Percentiles rank a stretch among this genome's conserved stretches.
Evolutionary conservation across 2,113 vertebrate genomes (phyloP).

Genomic region (Connochaetes taurinus): DNA sequence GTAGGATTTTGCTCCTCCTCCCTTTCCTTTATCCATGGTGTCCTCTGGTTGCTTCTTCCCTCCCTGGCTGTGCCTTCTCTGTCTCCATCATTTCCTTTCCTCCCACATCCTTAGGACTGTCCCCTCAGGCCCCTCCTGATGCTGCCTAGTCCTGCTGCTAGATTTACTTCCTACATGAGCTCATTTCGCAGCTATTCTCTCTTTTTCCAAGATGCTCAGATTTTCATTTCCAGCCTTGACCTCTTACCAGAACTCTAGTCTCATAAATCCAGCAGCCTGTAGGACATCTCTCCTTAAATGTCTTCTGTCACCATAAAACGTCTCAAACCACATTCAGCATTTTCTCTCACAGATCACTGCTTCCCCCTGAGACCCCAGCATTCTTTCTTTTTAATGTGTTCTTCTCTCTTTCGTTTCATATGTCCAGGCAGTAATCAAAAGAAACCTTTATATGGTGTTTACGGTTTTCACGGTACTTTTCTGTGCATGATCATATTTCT

Average conservation of each 20-base stretch:
- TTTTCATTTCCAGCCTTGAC: slow-evolving; percentile 51
- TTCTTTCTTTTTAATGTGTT: background rate
- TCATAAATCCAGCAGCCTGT: slow-evolving; percentile 56
- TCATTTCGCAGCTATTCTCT: slow-evolving; percentile 12
- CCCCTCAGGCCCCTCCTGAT: background rate
- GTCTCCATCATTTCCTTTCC: background rate
- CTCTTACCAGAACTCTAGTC: slow-evolving; percentile 47
- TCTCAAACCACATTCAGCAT: slow-evolving; percentile 26
- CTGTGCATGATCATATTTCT: background rate
- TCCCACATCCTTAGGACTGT: background rate
- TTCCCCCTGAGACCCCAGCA: background rate
- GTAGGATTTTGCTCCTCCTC: background rate
- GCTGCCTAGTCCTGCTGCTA: background rate
- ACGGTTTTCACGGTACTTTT: background rate
- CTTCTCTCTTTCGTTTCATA: background rate
- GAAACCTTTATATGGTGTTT: background rate
- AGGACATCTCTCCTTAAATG: slow-evolving; percentile 50
- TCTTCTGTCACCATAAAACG: slow-evolving; percentile 35
- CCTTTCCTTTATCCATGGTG: accelerated
- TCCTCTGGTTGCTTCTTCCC: background rate
- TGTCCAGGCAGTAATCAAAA: background rate
- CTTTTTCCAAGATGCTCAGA: slow-evolving; percentile 24
- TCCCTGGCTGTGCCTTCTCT: background rate
- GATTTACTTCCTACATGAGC: background rate
- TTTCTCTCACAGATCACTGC: slow-evolving; percentile 13